Evolutionary conservation across 30 jellyfish, hydroid and myxozoan genomes (phyloP), one percentile per base, ranked within the genome.

Genomic region (Cassiopea xamachana): DNA sequence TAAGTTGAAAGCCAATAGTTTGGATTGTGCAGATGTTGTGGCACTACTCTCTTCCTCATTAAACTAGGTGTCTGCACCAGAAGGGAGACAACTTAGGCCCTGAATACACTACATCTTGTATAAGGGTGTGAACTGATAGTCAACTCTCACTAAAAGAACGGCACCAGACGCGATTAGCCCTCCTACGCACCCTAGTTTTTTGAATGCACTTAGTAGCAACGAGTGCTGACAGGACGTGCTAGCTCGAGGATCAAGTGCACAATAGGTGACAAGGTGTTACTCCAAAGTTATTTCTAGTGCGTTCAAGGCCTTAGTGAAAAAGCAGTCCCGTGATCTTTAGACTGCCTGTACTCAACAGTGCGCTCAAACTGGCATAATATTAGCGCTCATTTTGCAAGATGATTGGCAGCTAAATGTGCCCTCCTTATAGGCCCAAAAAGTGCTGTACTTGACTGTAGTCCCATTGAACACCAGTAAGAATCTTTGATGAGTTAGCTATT

Each of bases 401-500:
- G 43, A 79, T 86, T 86, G 15, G 91, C 94, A 10, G 91, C 93
- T 46, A 86, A 81, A 7, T 93, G 92, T 6, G 91, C 12, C n/a
- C 47, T 43, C 55, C 77, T 86, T 43, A 51, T 75, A 7, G 91
- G 90, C 13, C 73, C 81, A 79, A 86, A 86, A 55, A 86, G 90
- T 2, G 94, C 39, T 84, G 92, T 91, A 84, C 73, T 75, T 86
- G 94, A 48, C 82, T 75, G 93, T 86, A 86, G 92, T 58, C 48
- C 49, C 71, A 13, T 68, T 77, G 91, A n/a, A 93, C 81, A 16
- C 58, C 91, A 10, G 93, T 86, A 51, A 86, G 71, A 6, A 79
- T 45, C 51, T 75, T 77, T 15, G 91, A 75, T 7, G 69, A 93
- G 46, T 86, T 75, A 81, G 48, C 60, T 19, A 86, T 86, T 5